Conservation (phyloP, 1,140 invertebrate genomes). For the Caligus rogercresseyi region DNA sequence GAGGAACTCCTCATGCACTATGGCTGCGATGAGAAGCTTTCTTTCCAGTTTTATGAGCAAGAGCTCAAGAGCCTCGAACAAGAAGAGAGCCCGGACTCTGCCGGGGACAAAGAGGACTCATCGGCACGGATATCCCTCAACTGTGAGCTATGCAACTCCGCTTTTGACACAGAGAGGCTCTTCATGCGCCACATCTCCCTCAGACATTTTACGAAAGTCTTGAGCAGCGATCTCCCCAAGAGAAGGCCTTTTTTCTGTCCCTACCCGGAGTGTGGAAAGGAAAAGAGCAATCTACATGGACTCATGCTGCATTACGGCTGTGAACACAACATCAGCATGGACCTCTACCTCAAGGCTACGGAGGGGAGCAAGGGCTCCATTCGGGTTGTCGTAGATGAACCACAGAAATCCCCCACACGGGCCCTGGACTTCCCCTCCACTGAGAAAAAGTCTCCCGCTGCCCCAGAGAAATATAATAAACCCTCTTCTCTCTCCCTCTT, state of each 20-base stretch:
- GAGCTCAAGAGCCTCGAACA: not conserved
- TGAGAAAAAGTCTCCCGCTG: not conserved
- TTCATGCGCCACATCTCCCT: slow-evolving; percentile 6
- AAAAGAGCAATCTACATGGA: not conserved
- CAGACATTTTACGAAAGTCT: slow-evolving; percentile 8
- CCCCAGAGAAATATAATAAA: not conserved
- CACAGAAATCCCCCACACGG: not conserved
- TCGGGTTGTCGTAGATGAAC: not conserved
- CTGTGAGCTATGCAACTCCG: slow-evolving; percentile 9
- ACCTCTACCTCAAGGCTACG: slow-evolving; percentile 8
- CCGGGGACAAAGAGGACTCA: not conserved
- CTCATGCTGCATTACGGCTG: slow-evolving; percentile 16
- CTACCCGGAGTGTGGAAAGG: slow-evolving; percentile 1
- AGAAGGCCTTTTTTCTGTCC: slow-evolving; percentile 15
- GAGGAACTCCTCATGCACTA: slow-evolving; percentile 20
- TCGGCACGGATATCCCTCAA: not conserved
- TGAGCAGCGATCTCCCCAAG: slow-evolving; percentile 9
- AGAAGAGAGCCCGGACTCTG: not conserved
- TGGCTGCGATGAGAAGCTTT: slow-evolving; percentile 5
- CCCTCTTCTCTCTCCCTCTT: not conserved
- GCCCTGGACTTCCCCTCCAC: not conserved
- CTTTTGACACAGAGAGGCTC: not conserved
- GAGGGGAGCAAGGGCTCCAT: not conserved
- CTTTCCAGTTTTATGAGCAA: slow-evolving; percentile 16
- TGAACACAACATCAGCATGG: slow-evolving; percentile 13